Evolutionary conservation across 2,888 invertebrate genomes (phyloP).

Genomic region (Polyploca ridens): DNA sequence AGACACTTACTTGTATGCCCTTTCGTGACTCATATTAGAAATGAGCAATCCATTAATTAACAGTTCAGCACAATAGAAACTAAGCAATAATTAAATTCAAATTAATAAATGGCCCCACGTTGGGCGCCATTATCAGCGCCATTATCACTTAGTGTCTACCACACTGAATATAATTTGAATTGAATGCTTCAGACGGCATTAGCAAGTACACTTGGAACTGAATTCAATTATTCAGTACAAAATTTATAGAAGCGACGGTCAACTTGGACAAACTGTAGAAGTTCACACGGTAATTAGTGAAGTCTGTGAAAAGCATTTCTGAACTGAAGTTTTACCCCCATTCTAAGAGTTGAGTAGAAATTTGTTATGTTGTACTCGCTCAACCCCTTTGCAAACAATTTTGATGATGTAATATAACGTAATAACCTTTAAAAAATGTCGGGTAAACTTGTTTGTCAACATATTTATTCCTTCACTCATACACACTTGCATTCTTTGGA

Average conservation of each 20-base stretch:
- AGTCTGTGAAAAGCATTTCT: background rate
- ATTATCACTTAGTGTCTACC: background rate
- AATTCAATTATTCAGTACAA: background rate
- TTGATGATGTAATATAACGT: no score
- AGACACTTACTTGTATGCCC: no score
- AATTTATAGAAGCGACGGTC: background rate
- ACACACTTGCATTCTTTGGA: no score
- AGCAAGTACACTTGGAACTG: background rate
- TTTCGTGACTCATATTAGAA: no score
- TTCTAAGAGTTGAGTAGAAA: background rate
- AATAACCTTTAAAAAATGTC: no score
- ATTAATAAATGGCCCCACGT: background rate
- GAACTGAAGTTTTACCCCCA: background rate
- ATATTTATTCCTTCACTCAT: no score
- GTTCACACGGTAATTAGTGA: background rate
- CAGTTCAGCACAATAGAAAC: background rate
- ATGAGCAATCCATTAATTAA: no score
- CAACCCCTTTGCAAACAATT: background rate
- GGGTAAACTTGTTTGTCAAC: no score
- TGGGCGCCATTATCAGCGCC: slow-evolving; percentile 4
- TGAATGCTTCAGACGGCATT: background rate
- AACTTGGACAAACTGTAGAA: background rate
- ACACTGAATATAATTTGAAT: background rate
- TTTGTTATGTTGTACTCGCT: background rate
- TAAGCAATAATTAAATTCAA: background rate